A percentile compares a stretch with the other conserved stretches of the same genome.
Evolutionary conservation across 64 coral and sea anemone species (phyloP).

Genomic region (Porites lutea): DNA sequence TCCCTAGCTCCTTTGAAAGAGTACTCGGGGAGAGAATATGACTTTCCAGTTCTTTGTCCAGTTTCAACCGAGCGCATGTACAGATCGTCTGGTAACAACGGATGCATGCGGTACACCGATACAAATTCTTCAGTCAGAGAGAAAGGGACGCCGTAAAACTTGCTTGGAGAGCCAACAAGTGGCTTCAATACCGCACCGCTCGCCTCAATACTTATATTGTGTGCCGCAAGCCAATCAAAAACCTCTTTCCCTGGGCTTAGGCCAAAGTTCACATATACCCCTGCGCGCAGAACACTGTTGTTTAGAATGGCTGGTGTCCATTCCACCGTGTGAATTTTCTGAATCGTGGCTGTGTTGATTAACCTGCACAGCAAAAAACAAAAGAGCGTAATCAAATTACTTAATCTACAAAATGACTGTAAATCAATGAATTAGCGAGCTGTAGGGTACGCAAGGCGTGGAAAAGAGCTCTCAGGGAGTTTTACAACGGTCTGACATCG

Average conservation of each 20-base stretch:
- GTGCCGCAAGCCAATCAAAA: conserved; percentile 50
- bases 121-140: conserved; percentile 87
- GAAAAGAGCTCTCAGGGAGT: too few relatives aligned
- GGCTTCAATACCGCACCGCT: conserved; percentile 38
- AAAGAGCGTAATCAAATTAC: background rate
- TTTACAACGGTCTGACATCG: too few relatives aligned
- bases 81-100: conserved; percentile 75
- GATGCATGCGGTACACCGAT: conserved; percentile 86
- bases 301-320: conserved; percentile 86
- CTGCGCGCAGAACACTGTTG: conserved; percentile 65
- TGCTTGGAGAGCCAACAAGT: conserved; percentile 57
- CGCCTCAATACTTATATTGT: conserved; percentile 52
- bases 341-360: conserved; percentile 71
- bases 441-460: too few relatives aligned
- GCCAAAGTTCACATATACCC: conserved; percentile 74
- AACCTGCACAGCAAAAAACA: conserved; percentile 9
- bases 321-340: conserved; percentile 88
- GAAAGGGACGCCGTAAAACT: conserved; percentile 69
- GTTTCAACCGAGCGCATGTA: conserved; percentile 24
- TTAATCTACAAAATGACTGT: background rate
- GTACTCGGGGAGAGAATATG: conserved; percentile 52
- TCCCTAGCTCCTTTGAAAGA: conserved; percentile 64
- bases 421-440: background rate
- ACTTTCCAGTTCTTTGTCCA: conserved; percentile 30
- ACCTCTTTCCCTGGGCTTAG: conserved; percentile 68